phyloP scores from a whole-genome alignment of 2,113 vertebrate genomes.

The Quiscalus mexicanus region DNA sequence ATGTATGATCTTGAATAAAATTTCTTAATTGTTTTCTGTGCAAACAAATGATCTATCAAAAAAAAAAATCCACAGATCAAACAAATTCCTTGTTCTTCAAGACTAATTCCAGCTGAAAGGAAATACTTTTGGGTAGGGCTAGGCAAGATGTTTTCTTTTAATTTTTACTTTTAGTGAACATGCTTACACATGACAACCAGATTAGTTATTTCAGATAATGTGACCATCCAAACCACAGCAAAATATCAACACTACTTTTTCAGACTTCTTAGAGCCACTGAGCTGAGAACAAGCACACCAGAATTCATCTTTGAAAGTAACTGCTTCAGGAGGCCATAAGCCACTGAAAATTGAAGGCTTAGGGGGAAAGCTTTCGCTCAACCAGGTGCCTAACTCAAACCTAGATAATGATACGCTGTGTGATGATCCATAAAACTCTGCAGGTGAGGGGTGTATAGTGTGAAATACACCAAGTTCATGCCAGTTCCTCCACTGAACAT shows the following conservation, averaged over 20 bases:
- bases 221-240: neutral
- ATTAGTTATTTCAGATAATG: neutral
- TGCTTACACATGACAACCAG: neutral
- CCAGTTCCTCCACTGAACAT: rapidly evolving
- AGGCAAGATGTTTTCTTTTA: neutral
- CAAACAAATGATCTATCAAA: neutral
- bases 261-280: neutral
- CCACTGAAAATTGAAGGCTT: conserved; percentile 21
- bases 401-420: neutral
- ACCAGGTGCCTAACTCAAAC: neutral
- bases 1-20: neutral
- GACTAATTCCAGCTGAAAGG: neutral
- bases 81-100: neutral
- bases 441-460: neutral
- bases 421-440: neutral
- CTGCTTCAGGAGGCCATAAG: neutral
- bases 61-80: neutral
- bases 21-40: neutral
- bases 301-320: neutral
- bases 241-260: neutral
- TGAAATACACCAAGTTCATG: neutral
- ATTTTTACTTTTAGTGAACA: neutral
- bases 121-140: neutral
- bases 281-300: neutral
- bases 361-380: neutral